Conservation (phyloP, 2,797 vertebrate genomes). For the Pangasius larnaudii region DNA sequence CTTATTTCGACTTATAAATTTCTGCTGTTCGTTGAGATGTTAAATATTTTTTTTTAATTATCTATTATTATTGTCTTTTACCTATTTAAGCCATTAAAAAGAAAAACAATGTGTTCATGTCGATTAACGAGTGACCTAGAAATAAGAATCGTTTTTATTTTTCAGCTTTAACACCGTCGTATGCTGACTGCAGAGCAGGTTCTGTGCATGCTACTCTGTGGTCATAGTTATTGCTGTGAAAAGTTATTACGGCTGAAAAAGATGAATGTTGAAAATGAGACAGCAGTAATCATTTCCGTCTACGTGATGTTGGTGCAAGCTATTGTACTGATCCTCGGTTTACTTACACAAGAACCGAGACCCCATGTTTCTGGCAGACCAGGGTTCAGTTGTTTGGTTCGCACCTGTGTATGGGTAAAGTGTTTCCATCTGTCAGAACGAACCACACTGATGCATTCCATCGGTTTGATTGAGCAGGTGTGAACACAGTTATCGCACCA, state of each 20-base stretch:
- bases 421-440: neutral
- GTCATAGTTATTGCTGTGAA: neutral
- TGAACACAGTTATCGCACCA: neutral
- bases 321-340: neutral
- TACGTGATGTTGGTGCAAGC: neutral
- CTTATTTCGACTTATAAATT: neutral
- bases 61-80: neutral
- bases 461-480: neutral
- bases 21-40: neutral
- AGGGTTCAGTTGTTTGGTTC: neutral
- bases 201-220: neutral
- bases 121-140: neutral
- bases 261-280: neutral
- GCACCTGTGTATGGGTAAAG: neutral
- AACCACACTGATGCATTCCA: neutral
- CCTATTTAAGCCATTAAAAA: neutral
- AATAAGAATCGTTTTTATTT: neutral
- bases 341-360: neutral
- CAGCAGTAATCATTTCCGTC: neutral
- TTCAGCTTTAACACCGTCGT: neutral
- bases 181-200: neutral
- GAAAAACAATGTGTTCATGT: neutral
- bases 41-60: neutral
- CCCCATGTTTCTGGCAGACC: neutral
- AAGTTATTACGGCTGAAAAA: neutral